Percentiles rank a stretch among this genome's conserved stretches.
Conservation (phyloP, 2,888 invertebrate genomes). For the Aleiodes alternator region DNA sequence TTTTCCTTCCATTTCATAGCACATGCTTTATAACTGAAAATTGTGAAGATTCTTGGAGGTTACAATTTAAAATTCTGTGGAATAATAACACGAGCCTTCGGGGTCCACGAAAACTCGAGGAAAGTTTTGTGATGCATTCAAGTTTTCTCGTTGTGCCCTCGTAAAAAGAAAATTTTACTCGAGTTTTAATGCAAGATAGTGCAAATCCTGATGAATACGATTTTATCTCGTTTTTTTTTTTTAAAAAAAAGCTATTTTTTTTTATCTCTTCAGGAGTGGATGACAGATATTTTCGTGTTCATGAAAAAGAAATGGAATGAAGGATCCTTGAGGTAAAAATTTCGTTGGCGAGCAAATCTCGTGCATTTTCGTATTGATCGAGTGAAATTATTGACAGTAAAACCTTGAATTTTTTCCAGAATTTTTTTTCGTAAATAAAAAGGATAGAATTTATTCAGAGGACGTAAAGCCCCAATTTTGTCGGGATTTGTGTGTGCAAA, state of each 20-base stretch:
- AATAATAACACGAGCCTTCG: conserved; percentile 17
- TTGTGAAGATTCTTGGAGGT: background rate
- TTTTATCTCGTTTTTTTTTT: background rate
- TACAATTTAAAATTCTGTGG: conserved; percentile 3
- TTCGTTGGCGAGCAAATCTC: background rate
- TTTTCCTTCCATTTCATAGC: background rate
- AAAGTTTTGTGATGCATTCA: conserved; percentile 22
- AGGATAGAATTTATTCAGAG: background rate
- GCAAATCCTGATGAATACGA: conserved; percentile 13
- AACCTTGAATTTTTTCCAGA: background rate
- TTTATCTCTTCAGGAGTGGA: background rate
- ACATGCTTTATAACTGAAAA: conserved; percentile 6
- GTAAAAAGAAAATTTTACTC: background rate
- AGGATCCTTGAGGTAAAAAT: conserved; percentile 17
- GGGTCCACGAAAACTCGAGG: conserved; percentile 11
- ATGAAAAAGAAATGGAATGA: background rate
- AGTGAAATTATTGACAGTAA: background rate
- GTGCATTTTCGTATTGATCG: background rate
- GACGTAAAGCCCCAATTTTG: background rate
- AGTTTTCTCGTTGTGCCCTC: conserved; percentile 17
- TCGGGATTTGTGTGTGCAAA: no score
- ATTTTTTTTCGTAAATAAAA: background rate
- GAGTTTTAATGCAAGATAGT: conserved; percentile 20
- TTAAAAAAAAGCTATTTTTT: background rate
- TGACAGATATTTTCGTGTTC: background rate